phyloP scores from a whole-genome alignment of 2,888 invertebrate species.

The Barypeithes pellucidus region DNA sequence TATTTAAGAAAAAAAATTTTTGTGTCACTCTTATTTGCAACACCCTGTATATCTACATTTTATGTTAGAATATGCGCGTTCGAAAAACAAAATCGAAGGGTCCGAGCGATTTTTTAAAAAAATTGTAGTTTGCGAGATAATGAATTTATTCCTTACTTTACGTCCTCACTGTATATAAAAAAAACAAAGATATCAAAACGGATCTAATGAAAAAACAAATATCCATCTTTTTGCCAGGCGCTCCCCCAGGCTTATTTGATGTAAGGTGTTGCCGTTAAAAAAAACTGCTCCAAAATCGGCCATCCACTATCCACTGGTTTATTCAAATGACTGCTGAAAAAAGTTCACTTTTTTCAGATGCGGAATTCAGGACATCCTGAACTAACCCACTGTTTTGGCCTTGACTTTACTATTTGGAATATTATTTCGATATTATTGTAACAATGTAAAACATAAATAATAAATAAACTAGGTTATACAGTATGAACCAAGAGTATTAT shows the following conservation, averaged over 20 bases:
- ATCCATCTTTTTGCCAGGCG: background rate
- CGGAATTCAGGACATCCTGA: slow-evolving; percentile 50
- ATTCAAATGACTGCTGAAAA: background rate
- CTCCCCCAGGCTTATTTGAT: background rate
- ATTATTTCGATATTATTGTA: slow-evolving; percentile 13
- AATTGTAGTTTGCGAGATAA: no score
- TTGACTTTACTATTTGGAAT: slow-evolving; percentile 36
- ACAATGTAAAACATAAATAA: background rate
- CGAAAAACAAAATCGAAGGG: no score
- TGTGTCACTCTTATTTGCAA: no score
- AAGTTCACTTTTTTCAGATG: slow-evolving; percentile 8
- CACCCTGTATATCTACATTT: no score
- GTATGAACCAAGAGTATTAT: background rate
- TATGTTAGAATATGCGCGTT: no score
- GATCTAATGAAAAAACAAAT: background rate
- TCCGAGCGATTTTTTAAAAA: no score
- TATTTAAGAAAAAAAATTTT: no score
- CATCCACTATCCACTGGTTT: background rate
- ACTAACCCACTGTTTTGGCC: slow-evolving; percentile 22
- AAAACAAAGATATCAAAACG: background rate
- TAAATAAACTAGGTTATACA: background rate
- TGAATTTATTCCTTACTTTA: no score
- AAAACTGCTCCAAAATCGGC: background rate
- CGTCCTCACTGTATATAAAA: background rate
- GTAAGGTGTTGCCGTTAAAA: slow-evolving; percentile 12